Evolutionary conservation across 2,888 invertebrate species (phyloP).

Genomic region (Unio delphinus): DNA sequence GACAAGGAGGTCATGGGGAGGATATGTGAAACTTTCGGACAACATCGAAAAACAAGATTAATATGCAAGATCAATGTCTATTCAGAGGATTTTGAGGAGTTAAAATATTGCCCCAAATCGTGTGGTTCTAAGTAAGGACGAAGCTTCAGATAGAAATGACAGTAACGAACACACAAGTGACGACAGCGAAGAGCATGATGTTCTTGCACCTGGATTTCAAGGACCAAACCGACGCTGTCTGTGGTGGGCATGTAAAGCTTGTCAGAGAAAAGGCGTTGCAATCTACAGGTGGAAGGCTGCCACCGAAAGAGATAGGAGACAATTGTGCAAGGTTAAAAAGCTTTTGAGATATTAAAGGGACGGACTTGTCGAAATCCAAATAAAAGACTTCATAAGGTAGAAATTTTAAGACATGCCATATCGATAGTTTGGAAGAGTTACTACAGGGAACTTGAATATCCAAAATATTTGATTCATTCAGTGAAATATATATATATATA

Average conservation of each 20-base stretch:
- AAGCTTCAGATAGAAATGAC: conserved; percentile 37
- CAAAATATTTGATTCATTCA: conserved; percentile 48
- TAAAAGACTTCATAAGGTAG: conserved; percentile 96
- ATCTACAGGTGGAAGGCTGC: conserved; percentile 98
- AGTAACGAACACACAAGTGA: conserved; percentile 46
- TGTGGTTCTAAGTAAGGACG: conserved; percentile 41
- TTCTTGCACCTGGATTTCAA: conserved; percentile 71
- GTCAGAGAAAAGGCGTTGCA: conserved; percentile 92
- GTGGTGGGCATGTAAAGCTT: conserved; percentile 97
- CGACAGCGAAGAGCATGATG: conserved; percentile 65
- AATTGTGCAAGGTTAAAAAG: conserved; percentile 98
- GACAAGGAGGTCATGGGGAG: conserved; percentile 16
- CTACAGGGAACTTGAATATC: conserved; percentile 66
- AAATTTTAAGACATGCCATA: conserved; percentile 96
- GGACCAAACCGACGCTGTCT: conserved; percentile 81
- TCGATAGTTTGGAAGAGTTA: conserved; percentile 79
- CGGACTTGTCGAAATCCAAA: conserved; percentile 95
- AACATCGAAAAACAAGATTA: too few relatives aligned
- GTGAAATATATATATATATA: too few relatives aligned
- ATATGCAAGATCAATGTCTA: conserved; percentile 7
- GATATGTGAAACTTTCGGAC: too few relatives aligned
- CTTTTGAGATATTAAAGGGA: conserved; percentile 94
- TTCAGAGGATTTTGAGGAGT: conserved; percentile 21
- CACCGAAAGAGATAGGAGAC: conserved; percentile 91
- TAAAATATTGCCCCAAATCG: conserved; percentile 36